These are phyloP conservation scores for Vipera latastei DNA, from an alignment of 2,797 vertebrate genomes.

Conservation along the genomic window DNA sequence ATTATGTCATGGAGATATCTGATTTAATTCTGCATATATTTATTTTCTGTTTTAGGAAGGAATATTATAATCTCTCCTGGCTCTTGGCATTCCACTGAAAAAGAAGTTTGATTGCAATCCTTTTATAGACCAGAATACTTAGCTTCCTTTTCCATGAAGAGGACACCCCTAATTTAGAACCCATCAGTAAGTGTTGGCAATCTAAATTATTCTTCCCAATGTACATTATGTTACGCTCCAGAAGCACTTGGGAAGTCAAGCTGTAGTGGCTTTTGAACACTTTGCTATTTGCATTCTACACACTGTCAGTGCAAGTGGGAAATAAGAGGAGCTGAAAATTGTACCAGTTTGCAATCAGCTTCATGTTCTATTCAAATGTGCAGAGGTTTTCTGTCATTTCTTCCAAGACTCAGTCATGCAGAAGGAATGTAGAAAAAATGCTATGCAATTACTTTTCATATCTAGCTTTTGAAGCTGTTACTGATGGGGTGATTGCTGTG, in stretches of 20 bases:
- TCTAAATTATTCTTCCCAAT: conserved; percentile 34
- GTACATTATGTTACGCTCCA: conserved; percentile 33
- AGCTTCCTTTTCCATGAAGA: neutral
- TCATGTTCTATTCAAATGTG: conserved; percentile 6
- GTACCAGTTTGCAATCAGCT: conserved; percentile 1
- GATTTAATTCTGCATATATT: conserved; percentile 19
- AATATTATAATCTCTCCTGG: conserved; percentile 13
- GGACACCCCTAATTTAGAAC: conserved; percentile 31
- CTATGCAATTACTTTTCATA: conserved; percentile 7
- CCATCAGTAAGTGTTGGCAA: conserved; percentile 18
- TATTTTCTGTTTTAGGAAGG: neutral
- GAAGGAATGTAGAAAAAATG: neutral
- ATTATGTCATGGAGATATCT: neutral
- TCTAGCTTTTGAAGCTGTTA: neutral
- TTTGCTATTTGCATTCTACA: conserved; percentile 24
- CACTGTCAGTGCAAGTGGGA: conserved; percentile 14
- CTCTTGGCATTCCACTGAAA: conserved; percentile 12
- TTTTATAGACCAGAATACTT: conserved; percentile 6
- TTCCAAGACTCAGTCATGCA: neutral
- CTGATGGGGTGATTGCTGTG: neutral
- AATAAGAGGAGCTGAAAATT: conserved; percentile 21
- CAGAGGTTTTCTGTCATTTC: neutral
- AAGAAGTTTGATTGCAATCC: conserved; percentile 30
- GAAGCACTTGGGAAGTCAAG: conserved; percentile 17
- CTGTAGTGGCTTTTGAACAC: conserved; percentile 29